These are phyloP conservation scores for Oncorhynchus kisutch DNA, from an alignment of 2,113 vertebrate species.

Conservation along the genomic window DNA sequence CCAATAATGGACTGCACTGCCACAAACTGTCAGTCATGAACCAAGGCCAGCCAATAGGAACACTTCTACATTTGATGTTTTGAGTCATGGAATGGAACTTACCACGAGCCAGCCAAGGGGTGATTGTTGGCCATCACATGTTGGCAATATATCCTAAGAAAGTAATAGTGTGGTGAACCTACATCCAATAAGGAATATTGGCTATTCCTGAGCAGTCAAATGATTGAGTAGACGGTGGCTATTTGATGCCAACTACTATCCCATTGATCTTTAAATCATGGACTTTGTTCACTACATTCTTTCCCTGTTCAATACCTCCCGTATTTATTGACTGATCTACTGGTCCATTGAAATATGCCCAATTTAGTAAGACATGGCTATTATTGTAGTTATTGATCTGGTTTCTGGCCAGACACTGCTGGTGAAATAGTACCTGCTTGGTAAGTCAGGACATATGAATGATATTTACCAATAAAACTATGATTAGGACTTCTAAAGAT, in stretches of 20 bases:
- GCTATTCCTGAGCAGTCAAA: neutral
- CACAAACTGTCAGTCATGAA: constrained; percentile 41
- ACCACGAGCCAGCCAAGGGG: too few species aligned
- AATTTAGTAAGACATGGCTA: neutral
- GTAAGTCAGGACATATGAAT: constrained; percentile 10
- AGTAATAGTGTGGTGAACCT: neutral
- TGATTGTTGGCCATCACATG: neutral
- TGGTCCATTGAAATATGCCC: too few species aligned
- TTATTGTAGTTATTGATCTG: neutral
- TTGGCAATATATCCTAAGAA: neutral
- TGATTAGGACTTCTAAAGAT: neutral
- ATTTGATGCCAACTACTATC: neutral
- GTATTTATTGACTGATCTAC: too few species aligned
- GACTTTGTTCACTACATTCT: neutral
- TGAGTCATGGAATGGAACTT: constrained; percentile 1
- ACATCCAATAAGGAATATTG: neutral
- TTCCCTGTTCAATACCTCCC: too few species aligned
- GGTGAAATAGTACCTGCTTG: neutral
- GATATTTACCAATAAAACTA: neutral
- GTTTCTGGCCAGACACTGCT: neutral
- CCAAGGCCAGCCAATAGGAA: constrained; percentile 25
- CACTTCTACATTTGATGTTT: constrained; percentile 25
- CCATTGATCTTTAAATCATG: neutral
- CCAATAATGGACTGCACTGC: constrained; percentile 7
- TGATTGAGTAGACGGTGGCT: neutral